Conservation (phyloP, 2,888 invertebrate species). For the Rhagonycha lutea region DNA sequence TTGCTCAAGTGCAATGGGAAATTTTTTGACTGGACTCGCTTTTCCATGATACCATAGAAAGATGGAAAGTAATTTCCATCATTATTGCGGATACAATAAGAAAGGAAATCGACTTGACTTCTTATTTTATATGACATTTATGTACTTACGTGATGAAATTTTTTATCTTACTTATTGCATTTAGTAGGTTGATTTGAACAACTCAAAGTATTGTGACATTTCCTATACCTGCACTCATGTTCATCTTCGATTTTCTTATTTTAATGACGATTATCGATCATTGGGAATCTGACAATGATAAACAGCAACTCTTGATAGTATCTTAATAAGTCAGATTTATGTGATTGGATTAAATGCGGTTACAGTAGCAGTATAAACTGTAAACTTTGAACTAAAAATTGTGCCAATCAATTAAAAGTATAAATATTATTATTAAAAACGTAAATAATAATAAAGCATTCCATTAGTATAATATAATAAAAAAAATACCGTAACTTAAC, state of each 20-base stretch:
- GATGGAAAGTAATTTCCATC: not conserved
- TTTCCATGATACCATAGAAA: too few relatives aligned
- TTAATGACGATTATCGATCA: not conserved
- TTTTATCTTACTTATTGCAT: too few relatives aligned
- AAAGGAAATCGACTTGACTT: not conserved
- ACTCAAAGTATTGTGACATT: not conserved
- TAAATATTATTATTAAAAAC: not conserved
- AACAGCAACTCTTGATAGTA: not conserved
- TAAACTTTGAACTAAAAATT: not conserved
- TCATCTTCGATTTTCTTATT: not conserved
- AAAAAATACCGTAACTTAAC: not conserved
- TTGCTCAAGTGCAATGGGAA: too few relatives aligned
- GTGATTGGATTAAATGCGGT: not conserved
- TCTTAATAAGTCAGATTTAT: not conserved
- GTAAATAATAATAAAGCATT: not conserved
- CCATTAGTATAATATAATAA: not conserved
- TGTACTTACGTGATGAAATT: too few relatives aligned
- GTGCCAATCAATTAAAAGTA: not conserved
- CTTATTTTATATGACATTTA: too few relatives aligned
- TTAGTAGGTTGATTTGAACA: not conserved
- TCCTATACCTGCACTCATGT: not conserved
- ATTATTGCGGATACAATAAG: not conserved
- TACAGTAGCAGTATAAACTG: not conserved
- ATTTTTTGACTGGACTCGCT: too few relatives aligned
- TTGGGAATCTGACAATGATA: not conserved